These are phyloP conservation scores for Mystacides longicornis DNA, from an alignment of 2,888 invertebrate genomes.

Conservation along the genomic window DNA sequence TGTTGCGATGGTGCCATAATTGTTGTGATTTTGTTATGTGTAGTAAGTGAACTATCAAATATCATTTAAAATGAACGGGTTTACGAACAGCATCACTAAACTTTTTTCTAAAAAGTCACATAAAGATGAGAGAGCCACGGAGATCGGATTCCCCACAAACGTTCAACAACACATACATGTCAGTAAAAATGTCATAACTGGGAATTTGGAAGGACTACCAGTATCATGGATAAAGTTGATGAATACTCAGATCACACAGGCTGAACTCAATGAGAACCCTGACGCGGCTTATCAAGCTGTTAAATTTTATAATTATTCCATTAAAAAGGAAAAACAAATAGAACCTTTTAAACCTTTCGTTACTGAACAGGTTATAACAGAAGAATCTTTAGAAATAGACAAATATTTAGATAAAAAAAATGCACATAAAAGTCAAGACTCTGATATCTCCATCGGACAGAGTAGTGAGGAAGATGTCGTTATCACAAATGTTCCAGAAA, in stretches of 20 bases:
- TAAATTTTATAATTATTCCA: constrained; percentile 82
- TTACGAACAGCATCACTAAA: constrained; percentile 45
- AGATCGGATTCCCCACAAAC: constrained; percentile 78
- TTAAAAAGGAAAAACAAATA: constrained; percentile 68
- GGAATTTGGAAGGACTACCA: constrained; percentile 80
- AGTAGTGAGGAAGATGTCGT: constrained; percentile 49
- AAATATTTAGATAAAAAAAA: constrained; percentile 66
- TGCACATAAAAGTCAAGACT: constrained; percentile 59
- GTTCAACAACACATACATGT: constrained; percentile 84
- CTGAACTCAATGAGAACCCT: constrained; percentile 85
- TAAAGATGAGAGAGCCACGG: constrained; percentile 49
- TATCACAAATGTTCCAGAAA: constrained; percentile 36
- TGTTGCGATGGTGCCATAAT: neutral
- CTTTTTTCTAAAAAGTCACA: constrained; percentile 42
- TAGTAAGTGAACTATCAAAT: constrained; percentile 7
- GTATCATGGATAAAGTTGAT: constrained; percentile 73
- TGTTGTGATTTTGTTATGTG: constrained; percentile 11
- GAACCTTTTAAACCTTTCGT: constrained; percentile 72
- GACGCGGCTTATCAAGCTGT: constrained; percentile 85
- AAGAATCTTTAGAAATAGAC: constrained; percentile 77
- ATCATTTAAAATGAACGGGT: constrained; percentile 43
- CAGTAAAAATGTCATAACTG: constrained; percentile 72
- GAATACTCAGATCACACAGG: constrained; percentile 75
- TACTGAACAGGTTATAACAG: constrained; percentile 72
- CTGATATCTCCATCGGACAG: constrained; percentile 45